These are phyloP conservation scores for Caracal caracal DNA, from an alignment of 2,113 vertebrate genomes.

Conservation along the genomic window DNA sequence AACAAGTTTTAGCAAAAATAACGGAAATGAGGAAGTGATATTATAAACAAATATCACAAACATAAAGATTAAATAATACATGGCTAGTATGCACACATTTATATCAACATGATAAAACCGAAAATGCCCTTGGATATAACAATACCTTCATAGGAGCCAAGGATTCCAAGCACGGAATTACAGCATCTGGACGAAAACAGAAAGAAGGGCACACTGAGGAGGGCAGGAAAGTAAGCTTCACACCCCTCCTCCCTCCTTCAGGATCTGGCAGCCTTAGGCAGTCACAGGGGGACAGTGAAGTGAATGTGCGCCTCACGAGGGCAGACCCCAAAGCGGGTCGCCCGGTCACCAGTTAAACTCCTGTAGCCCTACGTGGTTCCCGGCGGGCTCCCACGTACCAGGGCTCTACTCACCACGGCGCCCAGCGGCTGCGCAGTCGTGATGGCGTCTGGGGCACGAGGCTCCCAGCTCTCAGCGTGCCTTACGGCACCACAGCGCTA, in stretches of 20 bases:
- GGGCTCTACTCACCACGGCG: fast-evolving
- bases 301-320: fast-evolving
- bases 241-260: not conserved
- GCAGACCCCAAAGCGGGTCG: not conserved
- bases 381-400: fast-evolving
- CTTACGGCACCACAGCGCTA: not conserved
- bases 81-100: not conserved
- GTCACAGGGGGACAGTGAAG: not conserved
- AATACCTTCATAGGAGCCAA: not conserved
- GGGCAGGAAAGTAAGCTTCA: not conserved
- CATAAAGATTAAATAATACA: not conserved
- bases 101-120: not conserved
- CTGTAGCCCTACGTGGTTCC: fast-evolving
- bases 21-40: not conserved
- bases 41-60: not conserved
- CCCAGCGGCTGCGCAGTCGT: not conserved
- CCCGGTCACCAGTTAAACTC: not conserved
- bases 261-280: not conserved
- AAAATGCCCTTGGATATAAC: not conserved
- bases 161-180: not conserved
- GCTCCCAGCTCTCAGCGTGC: not conserved
- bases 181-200: not conserved
- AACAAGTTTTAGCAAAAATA: not conserved
- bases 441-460: too few relatives aligned
- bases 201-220: not conserved